A percentile compares a stretch with the other conserved stretches of the same genome.
phyloP scores from a whole-genome alignment of 1,140 invertebrate species.

The Tyrophagus putrescentiae region DNA sequence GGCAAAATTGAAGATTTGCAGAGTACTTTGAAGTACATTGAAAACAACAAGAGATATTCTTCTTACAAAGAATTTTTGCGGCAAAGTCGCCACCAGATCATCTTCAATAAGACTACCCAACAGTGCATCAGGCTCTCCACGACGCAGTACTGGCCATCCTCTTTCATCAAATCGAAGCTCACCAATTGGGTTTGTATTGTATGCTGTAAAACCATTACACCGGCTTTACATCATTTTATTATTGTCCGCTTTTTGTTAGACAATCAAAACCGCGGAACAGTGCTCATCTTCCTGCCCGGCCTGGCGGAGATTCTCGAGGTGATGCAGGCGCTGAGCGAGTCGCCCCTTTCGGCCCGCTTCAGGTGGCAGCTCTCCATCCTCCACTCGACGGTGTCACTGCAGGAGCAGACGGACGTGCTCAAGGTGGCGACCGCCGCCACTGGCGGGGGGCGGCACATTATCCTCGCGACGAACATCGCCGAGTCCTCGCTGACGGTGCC shows the following conservation, averaged over 20 bases:
- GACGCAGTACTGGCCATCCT: background rate
- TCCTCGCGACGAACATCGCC: slow-evolving; percentile 87
- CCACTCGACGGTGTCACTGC: slow-evolving; percentile 50
- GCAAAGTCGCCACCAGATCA: background rate
- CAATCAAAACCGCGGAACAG: slow-evolving; percentile 36
- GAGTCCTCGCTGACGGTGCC: slow-evolving; percentile 91
- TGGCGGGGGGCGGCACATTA: slow-evolving; percentile 67
- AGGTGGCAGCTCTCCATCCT: slow-evolving; percentile 42
- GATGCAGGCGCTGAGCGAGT: slow-evolving; percentile 24
- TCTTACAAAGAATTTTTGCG: slow-evolving; percentile 11
- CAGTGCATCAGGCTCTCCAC: slow-evolving; percentile 23
- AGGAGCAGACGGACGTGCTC: slow-evolving; percentile 56
- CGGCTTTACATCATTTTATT: slow-evolving; percentile 14
- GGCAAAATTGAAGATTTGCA: background rate
- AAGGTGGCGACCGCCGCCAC: slow-evolving; percentile 36
- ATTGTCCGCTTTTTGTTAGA: background rate
- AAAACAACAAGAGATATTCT: background rate
- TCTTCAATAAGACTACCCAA: background rate
- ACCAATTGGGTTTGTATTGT: background rate
- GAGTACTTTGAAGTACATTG: background rate
- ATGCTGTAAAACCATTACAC: no score
- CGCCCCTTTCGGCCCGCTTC: slow-evolving; percentile 30
- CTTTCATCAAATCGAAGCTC: slow-evolving; percentile 3
- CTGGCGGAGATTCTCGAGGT: slow-evolving; percentile 39
- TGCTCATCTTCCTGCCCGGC: slow-evolving; percentile 44